Conservation (phyloP, 1,140 invertebrate species). For the Akabosia matsudoensis region DNA sequence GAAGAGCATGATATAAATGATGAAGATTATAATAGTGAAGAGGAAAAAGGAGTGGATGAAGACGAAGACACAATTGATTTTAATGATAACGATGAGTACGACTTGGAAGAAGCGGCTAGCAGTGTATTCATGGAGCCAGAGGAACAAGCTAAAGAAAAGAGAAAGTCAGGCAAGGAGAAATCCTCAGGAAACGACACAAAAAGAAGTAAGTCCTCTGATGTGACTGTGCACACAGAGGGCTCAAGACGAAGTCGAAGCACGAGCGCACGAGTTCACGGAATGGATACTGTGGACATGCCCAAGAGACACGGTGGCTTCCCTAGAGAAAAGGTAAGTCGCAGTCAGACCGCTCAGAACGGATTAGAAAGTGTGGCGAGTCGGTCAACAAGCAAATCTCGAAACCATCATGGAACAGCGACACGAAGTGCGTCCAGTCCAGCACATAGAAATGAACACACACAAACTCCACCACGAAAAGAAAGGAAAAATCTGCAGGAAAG, state of each 20-base stretch:
- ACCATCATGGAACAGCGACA: neutral
- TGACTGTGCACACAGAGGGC: neutral
- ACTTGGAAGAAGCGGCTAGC: slow-evolving; percentile 35
- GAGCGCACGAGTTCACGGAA: neutral
- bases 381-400: neutral
- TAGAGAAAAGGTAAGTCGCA: neutral
- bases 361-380: neutral
- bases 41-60: slow-evolving; percentile 50
- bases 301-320: neutral
- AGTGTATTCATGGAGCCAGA: slow-evolving; percentile 54
- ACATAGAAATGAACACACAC: neutral
- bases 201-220: neutral
- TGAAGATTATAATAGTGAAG: slow-evolving; percentile 51
- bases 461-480: neutral
- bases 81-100: slow-evolving; percentile 32
- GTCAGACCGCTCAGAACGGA: neutral
- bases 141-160: slow-evolving; percentile 15
- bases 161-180: neutral
- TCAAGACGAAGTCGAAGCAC: neutral
- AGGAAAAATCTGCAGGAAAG: neutral
- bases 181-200: neutral
- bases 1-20: slow-evolving; percentile 48
- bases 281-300: slow-evolving; percentile 1
- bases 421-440: neutral
- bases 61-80: slow-evolving; percentile 51